Base-by-base conservation (phyloP, 2,888 invertebrate genomes). In the Melieria omissa region DNA sequence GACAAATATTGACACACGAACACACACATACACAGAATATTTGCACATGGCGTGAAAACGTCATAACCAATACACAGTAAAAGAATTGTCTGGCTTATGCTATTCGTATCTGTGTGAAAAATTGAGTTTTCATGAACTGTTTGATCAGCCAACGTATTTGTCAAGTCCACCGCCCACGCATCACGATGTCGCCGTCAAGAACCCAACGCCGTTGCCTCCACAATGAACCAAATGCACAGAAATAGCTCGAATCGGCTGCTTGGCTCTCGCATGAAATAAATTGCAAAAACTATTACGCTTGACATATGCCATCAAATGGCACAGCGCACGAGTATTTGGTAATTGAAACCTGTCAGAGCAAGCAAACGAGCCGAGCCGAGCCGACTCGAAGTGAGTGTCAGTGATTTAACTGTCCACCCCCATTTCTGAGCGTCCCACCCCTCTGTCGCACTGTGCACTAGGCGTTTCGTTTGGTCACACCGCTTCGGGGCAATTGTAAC, bases 261-360 rank as follows among this genome's bases (percentile, higher is more conserved):
- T 58, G 52, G 41, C 60, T 67, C 49, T 67, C 66, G 68, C 72
- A 70, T 63, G 62, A 52, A 71, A 67, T 54, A 73, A 64, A 69
- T 72, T 67, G 73, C 71, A 58, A 74, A 72, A 72, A 69, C 71
- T 71, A 69, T 76, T 71, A 72, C 68, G 63, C 70, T 71, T 74
- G 72, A 76, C 71, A 76, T 71, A 72, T 71, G 58, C 72, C 75
- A 73, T 73, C 72, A 75, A 76, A 71, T 74, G 55, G 62, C 49
- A 70, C 64, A 71, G 66, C 44, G n/a, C 4, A 41, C 14, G 29
- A 4, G 29, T 58, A 4, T 42, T 41, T 41, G 42, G 58, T 41
- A 57, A 54, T 64, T 52, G 42, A 65, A 45, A 65, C 44, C 65
- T 6, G 55, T 55, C 65, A 29, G 29, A 29, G 29, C 29, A 29